Conservation (phyloP, 1,140 invertebrate genomes). For the Pachypeltis micranthus region DNA sequence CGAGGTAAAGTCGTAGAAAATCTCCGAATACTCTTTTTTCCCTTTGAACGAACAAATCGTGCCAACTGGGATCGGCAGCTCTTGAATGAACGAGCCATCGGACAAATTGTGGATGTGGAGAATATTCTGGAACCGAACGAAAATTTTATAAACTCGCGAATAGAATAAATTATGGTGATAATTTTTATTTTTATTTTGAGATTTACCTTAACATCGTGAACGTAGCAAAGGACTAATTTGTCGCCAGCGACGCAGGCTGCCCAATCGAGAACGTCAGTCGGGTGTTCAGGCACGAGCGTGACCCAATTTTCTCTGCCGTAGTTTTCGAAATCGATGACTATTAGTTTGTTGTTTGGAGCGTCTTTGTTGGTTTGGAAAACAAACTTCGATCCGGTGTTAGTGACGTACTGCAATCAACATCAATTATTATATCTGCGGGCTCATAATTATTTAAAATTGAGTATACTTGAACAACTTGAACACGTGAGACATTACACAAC, state of each 20-base stretch:
- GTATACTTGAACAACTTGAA: too few relatives aligned
- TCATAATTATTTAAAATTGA: too few relatives aligned
- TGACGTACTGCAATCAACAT: constrained; percentile 63
- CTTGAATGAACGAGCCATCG: constrained; percentile 56
- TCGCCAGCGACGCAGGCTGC: constrained; percentile 67
- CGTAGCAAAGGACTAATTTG: constrained; percentile 82
- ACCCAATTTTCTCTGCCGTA: constrained; percentile 67
- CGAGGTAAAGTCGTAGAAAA: constrained; percentile 89
- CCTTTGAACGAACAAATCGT: constrained; percentile 74
- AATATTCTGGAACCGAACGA: constrained; percentile 49
- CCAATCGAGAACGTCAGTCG: constrained; percentile 81
- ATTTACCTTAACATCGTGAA: constrained; percentile 86
- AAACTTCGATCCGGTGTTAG: constrained; percentile 71
- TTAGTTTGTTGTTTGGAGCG: constrained; percentile 79
- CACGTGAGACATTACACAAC: too few relatives aligned
- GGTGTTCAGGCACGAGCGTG: constrained; percentile 72
- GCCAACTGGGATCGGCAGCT: constrained; percentile 74
- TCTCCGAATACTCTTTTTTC: constrained; percentile 71
- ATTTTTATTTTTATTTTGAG: not conserved
- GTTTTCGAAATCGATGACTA: constrained; percentile 78
- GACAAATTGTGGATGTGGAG: constrained; percentile 68
- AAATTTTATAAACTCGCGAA: not conserved
- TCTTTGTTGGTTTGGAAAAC: constrained; percentile 89
- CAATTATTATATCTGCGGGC: too few relatives aligned
- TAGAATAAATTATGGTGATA: not conserved